Evolutionary conservation across 2,797 vertebrate genomes (phyloP).

Genomic region (Leptoclinus maculatus): DNA sequence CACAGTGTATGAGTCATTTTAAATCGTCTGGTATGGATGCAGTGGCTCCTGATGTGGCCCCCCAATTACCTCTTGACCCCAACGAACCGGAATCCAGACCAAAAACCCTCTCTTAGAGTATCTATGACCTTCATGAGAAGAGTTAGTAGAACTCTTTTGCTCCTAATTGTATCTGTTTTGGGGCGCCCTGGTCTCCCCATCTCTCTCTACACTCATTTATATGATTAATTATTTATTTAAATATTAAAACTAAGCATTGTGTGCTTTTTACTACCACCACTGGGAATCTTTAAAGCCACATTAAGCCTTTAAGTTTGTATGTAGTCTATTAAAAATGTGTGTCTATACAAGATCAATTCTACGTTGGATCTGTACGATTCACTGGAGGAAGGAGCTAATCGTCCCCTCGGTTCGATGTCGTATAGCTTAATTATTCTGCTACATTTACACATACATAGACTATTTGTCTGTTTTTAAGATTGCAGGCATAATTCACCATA

Average conservation of each 20-base stretch:
- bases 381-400: constrained; percentile 18
- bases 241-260: not conserved
- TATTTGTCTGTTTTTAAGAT: constrained; percentile 40
- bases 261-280: not conserved
- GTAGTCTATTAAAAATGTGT: not conserved
- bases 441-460: constrained; percentile 23
- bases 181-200: not conserved
- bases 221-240: too few relatives aligned
- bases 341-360: constrained; percentile 16
- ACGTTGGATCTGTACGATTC: not conserved
- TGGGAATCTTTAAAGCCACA: not conserved
- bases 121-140: not conserved
- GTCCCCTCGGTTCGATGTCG: constrained; percentile 31
- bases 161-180: not conserved
- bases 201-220: not conserved
- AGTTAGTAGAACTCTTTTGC: not conserved
- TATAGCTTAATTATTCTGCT: constrained; percentile 32
- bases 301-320: not conserved
- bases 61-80: too few relatives aligned
- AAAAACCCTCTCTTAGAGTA: not conserved
- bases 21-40: not conserved
- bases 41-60: not conserved
- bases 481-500: constrained; percentile 38
- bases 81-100: not conserved
- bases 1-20: not conserved